Conservation (phyloP, 2,797 vertebrate genomes). For the Masticophis lateralis region DNA sequence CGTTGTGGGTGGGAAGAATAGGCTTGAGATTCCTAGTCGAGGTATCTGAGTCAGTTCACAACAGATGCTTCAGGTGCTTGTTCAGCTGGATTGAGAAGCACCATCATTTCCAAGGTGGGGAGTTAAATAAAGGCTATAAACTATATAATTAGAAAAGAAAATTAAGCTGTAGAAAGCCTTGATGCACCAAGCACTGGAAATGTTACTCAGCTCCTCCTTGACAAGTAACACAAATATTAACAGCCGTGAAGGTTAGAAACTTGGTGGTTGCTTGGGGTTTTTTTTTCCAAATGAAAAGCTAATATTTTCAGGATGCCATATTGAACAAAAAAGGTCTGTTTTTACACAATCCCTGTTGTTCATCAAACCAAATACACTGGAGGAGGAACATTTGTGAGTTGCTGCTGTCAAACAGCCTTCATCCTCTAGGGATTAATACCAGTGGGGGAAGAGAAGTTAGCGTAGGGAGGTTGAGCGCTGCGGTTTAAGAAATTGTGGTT, state of each 20-base stretch:
- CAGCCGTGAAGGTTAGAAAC: not conserved
- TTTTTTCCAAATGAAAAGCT: not conserved
- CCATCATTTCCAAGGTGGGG: not conserved
- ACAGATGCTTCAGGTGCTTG: too few species aligned
- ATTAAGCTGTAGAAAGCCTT: not conserved
- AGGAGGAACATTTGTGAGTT: not conserved
- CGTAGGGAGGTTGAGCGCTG: not conserved
- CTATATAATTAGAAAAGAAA: not conserved
- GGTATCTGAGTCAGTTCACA: not conserved
- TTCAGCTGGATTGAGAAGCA: not conserved
- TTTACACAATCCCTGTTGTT: not conserved
- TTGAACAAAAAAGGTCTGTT: not conserved
- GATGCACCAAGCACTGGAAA: not conserved
- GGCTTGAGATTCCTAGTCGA: not conserved
- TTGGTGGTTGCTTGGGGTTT: not conserved
- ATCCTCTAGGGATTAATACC: not conserved
- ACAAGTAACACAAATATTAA: not conserved
- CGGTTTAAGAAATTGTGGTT: not conserved
- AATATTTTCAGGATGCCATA: not conserved
- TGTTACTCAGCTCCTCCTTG: not conserved
- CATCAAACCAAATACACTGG: not conserved
- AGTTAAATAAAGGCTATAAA: not conserved
- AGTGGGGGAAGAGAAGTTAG: not conserved
- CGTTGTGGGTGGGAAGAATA: not conserved
- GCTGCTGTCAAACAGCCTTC: not conserved